These are phyloP conservation scores for Listronotus oregonensis DNA, from an alignment of 1,140 invertebrate genomes.

Conservation along the genomic window DNA sequence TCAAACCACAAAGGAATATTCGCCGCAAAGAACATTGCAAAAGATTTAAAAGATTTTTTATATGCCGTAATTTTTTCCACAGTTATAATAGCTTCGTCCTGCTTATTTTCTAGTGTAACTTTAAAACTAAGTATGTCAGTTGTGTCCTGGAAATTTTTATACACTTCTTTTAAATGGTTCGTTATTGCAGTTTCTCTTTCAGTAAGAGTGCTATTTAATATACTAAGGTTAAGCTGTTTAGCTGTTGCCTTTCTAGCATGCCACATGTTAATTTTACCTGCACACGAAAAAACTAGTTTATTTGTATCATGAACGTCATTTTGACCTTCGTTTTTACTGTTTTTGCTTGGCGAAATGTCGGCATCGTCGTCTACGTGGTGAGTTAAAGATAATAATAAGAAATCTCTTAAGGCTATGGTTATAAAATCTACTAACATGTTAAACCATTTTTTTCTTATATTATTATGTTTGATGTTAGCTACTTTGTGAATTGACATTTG, in stretches of 20 bases:
- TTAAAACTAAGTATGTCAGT: conserved; percentile 34
- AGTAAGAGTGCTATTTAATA: conserved; percentile 12
- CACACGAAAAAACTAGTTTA: conserved; percentile 35
- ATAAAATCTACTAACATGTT: conserved; percentile 23
- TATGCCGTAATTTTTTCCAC: conserved; percentile 35
- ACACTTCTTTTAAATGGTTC: conserved; percentile 22
- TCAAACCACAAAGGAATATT: conserved; percentile 42
- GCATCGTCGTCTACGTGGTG: conserved; percentile 9
- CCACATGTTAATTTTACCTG: conserved; percentile 41
- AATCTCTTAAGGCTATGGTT: conserved; percentile 26
- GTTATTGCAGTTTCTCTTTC: conserved; percentile 34
- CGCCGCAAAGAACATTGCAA: conserved; percentile 29
- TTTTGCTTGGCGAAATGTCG: conserved; percentile 12
- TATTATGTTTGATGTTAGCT: conserved; percentile 7
- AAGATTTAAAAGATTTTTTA: conserved; percentile 40
- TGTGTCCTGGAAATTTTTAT: conserved; percentile 16
- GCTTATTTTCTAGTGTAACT: conserved; percentile 18
- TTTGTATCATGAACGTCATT: conserved; percentile 26
- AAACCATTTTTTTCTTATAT: conserved; percentile 25
- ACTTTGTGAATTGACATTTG: conserved; percentile 21
- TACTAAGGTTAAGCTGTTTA: conserved; percentile 24
- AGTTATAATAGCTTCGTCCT: conserved; percentile 26
- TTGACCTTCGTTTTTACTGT: conserved; percentile 24
- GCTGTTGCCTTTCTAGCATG: conserved; percentile 32
- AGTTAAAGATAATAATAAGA: conserved; percentile 13